These are phyloP conservation scores for Pachypeltis micranthus DNA, from an alignment of 1,140 invertebrate genomes.

Conservation along the genomic window DNA sequence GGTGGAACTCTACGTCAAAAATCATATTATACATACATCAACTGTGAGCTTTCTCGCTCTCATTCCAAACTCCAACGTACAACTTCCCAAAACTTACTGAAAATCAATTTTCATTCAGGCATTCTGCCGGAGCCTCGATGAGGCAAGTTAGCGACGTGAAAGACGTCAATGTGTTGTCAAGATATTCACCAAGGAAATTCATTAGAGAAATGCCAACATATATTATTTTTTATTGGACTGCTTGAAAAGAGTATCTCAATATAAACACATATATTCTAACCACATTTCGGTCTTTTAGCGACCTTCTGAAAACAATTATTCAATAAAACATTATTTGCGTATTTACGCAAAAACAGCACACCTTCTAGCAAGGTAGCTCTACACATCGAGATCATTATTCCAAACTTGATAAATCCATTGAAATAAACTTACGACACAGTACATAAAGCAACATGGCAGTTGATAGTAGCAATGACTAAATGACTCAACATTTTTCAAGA, in stretches of 20 bases:
- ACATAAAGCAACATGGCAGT: no score
- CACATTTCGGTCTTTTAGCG: not conserved
- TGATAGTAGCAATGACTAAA: no score
- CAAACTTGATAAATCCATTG: no score
- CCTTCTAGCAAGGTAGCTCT: no score
- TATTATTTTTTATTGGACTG: not conserved
- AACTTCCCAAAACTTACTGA: not conserved
- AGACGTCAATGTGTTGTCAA: not conserved
- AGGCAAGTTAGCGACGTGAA: not conserved
- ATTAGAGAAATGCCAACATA: not conserved
- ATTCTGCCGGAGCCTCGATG: not conserved
- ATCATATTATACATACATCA: not conserved
- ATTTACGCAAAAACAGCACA: no score
- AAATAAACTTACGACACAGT: no score
- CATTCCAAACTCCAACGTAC: not conserved
- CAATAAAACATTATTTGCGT: no score
- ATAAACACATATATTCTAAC: not conserved
- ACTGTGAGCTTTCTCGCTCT: not conserved
- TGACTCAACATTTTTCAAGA: no score
- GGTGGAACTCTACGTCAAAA: not conserved
- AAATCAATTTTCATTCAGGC: not conserved
- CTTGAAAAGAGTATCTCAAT: not conserved
- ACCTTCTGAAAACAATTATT: not conserved
- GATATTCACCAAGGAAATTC: not conserved
- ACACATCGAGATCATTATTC: no score